Conservation (phyloP, 1,140 invertebrate species). For the Lordiphosa mommai region DNA sequence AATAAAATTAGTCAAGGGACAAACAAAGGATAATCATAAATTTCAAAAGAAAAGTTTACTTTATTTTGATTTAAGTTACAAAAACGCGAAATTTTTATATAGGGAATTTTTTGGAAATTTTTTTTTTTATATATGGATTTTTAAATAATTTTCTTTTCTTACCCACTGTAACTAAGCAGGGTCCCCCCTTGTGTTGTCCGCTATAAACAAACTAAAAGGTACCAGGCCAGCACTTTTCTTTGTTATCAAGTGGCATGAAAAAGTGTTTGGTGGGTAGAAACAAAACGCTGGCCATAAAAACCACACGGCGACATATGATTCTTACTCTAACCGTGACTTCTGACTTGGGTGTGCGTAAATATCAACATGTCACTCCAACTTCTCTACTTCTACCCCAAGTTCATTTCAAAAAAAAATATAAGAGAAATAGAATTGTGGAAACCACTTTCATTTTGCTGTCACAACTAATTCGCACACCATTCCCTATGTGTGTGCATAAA, state of each 20-base stretch:
- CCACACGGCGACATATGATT: slow-evolving; percentile 41
- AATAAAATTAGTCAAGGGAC: too few species aligned
- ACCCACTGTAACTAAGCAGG: not conserved
- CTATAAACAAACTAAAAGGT: slow-evolving; percentile 32
- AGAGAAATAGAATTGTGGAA: slow-evolving; percentile 32
- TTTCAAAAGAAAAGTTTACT: too few species aligned
- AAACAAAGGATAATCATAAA: too few species aligned
- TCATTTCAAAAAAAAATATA: slow-evolving; percentile 46
- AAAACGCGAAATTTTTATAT: too few species aligned
- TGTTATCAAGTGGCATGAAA: slow-evolving; percentile 27
- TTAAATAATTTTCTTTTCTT: not conserved
- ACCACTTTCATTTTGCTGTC: slow-evolving; percentile 63
- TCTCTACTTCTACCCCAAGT: slow-evolving; percentile 3
- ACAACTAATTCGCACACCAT: slow-evolving; percentile 76
- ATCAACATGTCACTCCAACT: slow-evolving; percentile 34
- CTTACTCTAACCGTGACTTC: slow-evolving; percentile 18
- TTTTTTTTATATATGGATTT: too few species aligned
- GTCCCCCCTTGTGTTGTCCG: too few species aligned
- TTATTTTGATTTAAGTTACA: too few species aligned
- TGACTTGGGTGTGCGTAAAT: slow-evolving; percentile 43
- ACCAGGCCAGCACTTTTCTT: slow-evolving; percentile 62
- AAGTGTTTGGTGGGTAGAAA: not conserved
- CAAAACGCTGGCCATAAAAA: slow-evolving; percentile 28
- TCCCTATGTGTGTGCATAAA: slow-evolving; percentile 55
- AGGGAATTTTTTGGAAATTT: too few species aligned